A percentile compares a stretch with the other conserved stretches of the same genome.
Conservation (phyloP, 2,113 vertebrate species). For the Narcine bancroftii region DNA sequence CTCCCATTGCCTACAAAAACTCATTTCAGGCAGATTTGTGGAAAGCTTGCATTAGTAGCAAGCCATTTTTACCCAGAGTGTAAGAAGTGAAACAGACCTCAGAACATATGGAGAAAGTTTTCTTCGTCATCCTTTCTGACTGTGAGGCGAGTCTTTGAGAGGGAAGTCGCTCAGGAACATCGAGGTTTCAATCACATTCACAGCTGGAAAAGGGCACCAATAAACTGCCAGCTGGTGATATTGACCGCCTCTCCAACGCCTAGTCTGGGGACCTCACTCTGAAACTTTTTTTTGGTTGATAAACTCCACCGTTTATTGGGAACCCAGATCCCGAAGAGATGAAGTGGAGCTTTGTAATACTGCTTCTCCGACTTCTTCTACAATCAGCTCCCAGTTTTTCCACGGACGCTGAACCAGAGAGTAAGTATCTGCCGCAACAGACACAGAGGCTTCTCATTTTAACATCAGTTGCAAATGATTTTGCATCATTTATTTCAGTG, state of each 20-base stretch:
- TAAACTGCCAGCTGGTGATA: background rate
- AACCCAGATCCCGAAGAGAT: conserved; percentile 1
- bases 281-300: background rate
- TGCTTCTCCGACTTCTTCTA: background rate
- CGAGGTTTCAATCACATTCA: background rate
- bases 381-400: background rate
- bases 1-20: background rate
- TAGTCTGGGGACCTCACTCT: background rate
- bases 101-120: conserved; percentile 25
- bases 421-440: conserved; percentile 9
- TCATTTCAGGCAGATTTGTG: background rate
- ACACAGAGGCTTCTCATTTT: background rate
- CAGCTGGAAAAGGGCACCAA: background rate
- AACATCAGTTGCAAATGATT: background rate
- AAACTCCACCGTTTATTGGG: too few relatives aligned
- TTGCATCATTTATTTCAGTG: background rate
- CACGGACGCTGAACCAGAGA: background rate
- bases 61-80: background rate
- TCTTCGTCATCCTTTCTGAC: background rate
- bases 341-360: background rate
- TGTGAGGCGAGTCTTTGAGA: conserved; percentile 6
- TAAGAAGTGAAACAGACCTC: background rate
- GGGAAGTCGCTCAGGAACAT: background rate
- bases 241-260: background rate
- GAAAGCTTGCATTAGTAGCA: background rate